Evolutionary conservation across 2,888 invertebrate species (phyloP).

Genomic region (Aleiodes testaceus): DNA sequence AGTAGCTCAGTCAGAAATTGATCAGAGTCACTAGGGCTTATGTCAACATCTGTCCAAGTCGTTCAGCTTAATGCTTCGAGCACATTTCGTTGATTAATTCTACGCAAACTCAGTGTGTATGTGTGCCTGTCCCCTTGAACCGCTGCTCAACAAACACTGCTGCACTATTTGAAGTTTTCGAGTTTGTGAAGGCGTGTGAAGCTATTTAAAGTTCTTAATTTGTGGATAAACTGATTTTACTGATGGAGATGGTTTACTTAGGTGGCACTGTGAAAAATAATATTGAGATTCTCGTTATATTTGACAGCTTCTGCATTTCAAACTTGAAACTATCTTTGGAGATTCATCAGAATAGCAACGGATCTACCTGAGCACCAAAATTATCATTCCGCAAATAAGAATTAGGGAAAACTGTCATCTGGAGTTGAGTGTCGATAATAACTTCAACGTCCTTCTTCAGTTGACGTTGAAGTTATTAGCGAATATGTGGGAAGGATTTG

Average conservation of each 20-base stretch:
- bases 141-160: constrained; percentile 3
- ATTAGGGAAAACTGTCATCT: not conserved
- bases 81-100: constrained; percentile 53
- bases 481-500: constrained; percentile 34
- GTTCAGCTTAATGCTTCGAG: constrained; percentile 52
- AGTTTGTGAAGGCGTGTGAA: constrained; percentile 28
- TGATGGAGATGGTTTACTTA: not conserved
- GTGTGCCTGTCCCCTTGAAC: not conserved
- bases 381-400: not conserved
- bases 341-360: not conserved
- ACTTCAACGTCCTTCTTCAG: not conserved
- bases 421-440: not conserved
- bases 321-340: not conserved
- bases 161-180: constrained; percentile 30
- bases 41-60: constrained; percentile 54
- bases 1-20: constrained; percentile 48
- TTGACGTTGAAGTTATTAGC: constrained; percentile 24
- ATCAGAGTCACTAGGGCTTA: constrained; percentile 49
- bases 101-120: not conserved
- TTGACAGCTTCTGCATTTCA: too few species aligned
- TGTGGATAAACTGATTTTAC: not conserved
- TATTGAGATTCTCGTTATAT: too few species aligned
- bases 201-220: constrained; percentile 15
- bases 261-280: too few species aligned
- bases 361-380: too few species aligned